A percentile compares a stretch with the other conserved stretches of the same genome.
Conservation (phyloP, 2,888 invertebrate species). For the Rhyacophila evoluta region DNA sequence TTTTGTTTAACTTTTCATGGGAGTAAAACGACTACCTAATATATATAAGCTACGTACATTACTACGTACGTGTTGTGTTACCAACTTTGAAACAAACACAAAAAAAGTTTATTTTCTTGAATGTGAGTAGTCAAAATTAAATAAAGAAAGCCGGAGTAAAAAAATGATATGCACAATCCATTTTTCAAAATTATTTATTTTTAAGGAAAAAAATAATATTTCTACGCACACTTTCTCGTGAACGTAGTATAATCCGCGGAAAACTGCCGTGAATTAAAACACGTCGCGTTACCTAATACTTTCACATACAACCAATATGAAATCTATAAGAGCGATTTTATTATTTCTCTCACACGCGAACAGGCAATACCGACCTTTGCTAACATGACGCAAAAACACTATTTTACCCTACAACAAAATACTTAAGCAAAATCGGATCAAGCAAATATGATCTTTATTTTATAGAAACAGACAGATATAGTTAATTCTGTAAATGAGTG, state of each 20-base stretch:
- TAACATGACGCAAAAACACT: neutral
- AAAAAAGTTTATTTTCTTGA: too few species aligned
- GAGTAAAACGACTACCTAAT: too few species aligned
- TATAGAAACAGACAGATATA: slow-evolving; percentile 10
- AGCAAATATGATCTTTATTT: slow-evolving; percentile 15
- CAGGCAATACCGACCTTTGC: neutral
- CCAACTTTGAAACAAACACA: too few species aligned
- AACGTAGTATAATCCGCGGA: slow-evolving; percentile 40
- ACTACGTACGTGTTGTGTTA: too few species aligned
- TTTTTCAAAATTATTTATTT: too few species aligned
- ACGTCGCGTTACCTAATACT: slow-evolving; percentile 52
- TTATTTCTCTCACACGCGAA: slow-evolving; percentile 1
- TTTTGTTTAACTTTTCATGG: too few species aligned
- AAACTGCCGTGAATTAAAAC: slow-evolving; percentile 46
- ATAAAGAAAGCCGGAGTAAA: too few species aligned
- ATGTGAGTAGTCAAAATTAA: too few species aligned
- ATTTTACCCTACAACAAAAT: neutral
- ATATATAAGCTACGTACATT: too few species aligned
- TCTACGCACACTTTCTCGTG: neutral
- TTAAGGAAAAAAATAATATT: too few species aligned
- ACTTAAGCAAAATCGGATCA: neutral
- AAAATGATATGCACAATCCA: too few species aligned
- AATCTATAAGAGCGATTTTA: slow-evolving; percentile 47
- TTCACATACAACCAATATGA: slow-evolving; percentile 53
- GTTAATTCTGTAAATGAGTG: neutral